Percentiles rank a stretch among this genome's conserved stretches.
phyloP scores from a whole-genome alignment of 1,140 invertebrate genomes.

The Nasonia giraulti region DNA sequence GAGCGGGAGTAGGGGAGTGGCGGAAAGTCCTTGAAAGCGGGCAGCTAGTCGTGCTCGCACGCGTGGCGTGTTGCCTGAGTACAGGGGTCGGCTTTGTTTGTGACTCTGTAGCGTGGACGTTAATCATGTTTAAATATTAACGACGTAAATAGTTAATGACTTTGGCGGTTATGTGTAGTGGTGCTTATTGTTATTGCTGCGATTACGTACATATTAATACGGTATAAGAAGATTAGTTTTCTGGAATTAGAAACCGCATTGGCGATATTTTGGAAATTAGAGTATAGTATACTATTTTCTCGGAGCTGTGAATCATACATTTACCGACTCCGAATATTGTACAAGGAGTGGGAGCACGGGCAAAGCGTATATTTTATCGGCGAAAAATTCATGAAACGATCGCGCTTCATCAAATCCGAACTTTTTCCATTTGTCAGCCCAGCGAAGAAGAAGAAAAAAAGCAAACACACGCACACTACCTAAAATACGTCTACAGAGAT shows the following conservation, averaged over 20 bases:
- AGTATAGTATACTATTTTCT: too few relatives aligned
- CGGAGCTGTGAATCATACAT: background rate
- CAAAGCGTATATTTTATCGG: background rate
- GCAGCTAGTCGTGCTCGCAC: constrained; percentile 55
- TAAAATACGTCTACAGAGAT: constrained; percentile 30
- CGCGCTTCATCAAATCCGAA: constrained; percentile 38
- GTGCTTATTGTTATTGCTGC: too few relatives aligned
- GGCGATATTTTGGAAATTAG: too few relatives aligned
- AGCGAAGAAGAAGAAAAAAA: constrained; percentile 3
- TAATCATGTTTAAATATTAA: background rate
- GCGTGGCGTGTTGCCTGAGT: constrained; percentile 61
- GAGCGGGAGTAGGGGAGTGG: background rate
- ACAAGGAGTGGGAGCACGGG: background rate
- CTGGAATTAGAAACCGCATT: too few relatives aligned
- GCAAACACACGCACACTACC: background rate
- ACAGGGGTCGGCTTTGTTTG: constrained; percentile 51
- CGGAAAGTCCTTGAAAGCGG: constrained; percentile 46
- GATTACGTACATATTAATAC: too few relatives aligned
- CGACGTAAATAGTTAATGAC: background rate
- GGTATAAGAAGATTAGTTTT: too few relatives aligned
- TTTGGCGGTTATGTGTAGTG: too few relatives aligned
- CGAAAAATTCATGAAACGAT: constrained; percentile 46
- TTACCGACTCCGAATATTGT: background rate
- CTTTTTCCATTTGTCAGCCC: constrained; percentile 11
- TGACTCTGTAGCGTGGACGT: background rate